Conservation (phyloP, 2,797 vertebrate species). For the Meda fulgida region DNA sequence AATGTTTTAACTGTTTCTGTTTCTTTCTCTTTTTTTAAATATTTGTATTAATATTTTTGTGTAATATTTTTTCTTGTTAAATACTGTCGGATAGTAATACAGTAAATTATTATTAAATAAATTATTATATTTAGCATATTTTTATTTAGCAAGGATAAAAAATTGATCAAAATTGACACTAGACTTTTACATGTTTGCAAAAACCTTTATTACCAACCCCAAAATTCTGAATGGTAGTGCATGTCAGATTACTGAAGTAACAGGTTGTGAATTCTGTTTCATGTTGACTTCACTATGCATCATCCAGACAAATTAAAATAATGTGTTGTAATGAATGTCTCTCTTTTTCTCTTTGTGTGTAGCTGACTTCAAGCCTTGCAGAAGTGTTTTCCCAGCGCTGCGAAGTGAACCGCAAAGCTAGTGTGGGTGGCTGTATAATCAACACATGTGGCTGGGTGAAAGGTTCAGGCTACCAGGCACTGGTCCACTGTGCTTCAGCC, state of each 20-base stretch:
- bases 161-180: neutral
- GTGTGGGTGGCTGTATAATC: constrained; percentile 95
- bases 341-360: neutral
- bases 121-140: neutral
- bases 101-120: too few relatives aligned
- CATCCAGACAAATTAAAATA: neutral
- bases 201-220: neutral
- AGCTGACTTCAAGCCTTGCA: constrained; percentile 93
- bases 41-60: neutral
- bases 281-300: neutral
- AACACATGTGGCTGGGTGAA: constrained; percentile 99
- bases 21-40: neutral
- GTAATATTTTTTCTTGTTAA: neutral
- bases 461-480: constrained; percentile 95
- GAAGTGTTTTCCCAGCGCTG: constrained; percentile 97
- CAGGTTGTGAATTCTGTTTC: neutral
- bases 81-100: neutral
- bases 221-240: neutral
- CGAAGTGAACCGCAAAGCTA: constrained; percentile 93
- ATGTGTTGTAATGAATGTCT: neutral
- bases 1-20: neutral
- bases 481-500: constrained; percentile 95
- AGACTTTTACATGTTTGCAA: neutral
- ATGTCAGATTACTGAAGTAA: neutral
- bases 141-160: neutral